Evolutionary conservation across 2,888 invertebrate species (phyloP).

Genomic region (Drosophila mulleri): DNA sequence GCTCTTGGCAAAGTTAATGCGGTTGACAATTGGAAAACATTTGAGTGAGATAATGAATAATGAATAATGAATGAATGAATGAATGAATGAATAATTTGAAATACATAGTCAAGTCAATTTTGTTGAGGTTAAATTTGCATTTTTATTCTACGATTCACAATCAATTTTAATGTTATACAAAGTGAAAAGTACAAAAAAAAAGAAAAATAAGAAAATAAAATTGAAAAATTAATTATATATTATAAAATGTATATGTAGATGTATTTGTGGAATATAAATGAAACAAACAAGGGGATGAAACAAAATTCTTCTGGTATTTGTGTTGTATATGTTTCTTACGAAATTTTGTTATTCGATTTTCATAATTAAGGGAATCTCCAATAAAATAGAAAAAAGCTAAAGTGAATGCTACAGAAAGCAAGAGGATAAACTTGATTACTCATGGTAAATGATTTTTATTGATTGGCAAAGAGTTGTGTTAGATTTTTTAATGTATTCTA

Average conservation of each 20-base stretch:
- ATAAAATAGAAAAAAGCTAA: not conserved
- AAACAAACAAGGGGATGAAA: not conserved
- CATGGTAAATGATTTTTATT: too few relatives aligned
- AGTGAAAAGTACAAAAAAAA: too few relatives aligned
- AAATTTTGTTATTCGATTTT: not conserved
- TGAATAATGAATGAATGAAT: too few relatives aligned
- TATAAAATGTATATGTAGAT: too few relatives aligned
- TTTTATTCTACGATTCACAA: too few relatives aligned
- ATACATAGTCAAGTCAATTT: too few relatives aligned
- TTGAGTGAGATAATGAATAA: too few relatives aligned
- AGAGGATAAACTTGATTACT: not conserved
- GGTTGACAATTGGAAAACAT: too few relatives aligned
- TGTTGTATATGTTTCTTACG: not conserved
- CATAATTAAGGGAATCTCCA: not conserved
- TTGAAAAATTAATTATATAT: not conserved
- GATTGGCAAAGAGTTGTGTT: not conserved
- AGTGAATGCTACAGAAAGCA: not conserved
- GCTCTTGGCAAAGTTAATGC: not conserved
- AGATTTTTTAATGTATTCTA: not conserved
- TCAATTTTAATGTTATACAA: too few relatives aligned
- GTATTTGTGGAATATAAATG: too few relatives aligned
- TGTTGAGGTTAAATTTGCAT: not conserved
- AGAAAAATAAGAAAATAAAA: too few relatives aligned
- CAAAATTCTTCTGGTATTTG: not conserved
- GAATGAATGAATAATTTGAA: too few relatives aligned